Evolutionary conservation across 1,140 invertebrate genomes (phyloP), one percentile per base, ranked within the genome.

Genomic region (Pararge aegeria): DNA sequence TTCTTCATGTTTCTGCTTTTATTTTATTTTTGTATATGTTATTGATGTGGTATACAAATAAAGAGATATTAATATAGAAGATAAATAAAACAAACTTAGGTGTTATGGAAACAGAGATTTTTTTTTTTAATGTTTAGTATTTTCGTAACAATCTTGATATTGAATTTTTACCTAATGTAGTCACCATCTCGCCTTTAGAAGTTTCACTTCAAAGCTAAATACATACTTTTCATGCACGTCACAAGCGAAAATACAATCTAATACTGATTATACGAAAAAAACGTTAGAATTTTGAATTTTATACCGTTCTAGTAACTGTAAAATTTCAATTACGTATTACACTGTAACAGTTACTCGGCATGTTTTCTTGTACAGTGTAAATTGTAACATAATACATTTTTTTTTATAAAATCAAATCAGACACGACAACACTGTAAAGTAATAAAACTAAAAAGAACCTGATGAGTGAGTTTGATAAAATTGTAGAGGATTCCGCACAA

Each of bases 381-480:
- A 42, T 16, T 42, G 13, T 42, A 18, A 42, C 15, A 42, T 37
- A 37, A 12, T 42, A 42, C 38, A 42, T 42, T 42, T 42, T 42
- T 42, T 42, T 42, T 18, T 42, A 42, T 42, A 9, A 42, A 16
- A 42, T 18, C 13, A 42, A 42, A 18, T 42, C 38, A 42, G 16
- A 42, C 13, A 9, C 2, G 13, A 18, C 13, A 18, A 24, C 24
- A 24, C 24, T 24, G 3, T 24, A 2, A 24, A 24, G 24, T 12
- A 34, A 34, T 6, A 34, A 15, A 42, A 42, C 4, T 15, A 18
- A 42, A 42, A 34, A 34, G 1, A 30, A 7, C 7, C 10, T 10
- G 30, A 12, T 12, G 12, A 34, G 30, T 34, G 1, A 34, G 3
- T 10, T 1, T 12, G 10, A 10, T 1, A 1, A 1, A 10, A 7